Evolutionary conservation across 2,797 vertebrate genomes (phyloP), one percentile per base, ranked within the genome.

Genomic region (Nyctalus aviator): DNA sequence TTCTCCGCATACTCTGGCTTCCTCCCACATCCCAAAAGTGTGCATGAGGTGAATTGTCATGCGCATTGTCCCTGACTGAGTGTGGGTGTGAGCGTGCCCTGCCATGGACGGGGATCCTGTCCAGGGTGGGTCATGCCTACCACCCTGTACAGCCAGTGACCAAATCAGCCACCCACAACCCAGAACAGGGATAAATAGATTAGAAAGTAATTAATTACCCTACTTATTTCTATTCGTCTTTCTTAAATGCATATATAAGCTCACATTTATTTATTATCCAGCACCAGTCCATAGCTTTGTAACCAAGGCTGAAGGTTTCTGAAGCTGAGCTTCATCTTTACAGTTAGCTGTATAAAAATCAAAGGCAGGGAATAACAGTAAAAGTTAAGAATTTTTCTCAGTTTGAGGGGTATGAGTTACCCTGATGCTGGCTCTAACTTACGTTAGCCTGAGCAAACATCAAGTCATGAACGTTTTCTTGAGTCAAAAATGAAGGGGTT

Each of bases 351-450:
- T 46, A 57, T 41, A 76, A 82, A 85, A 95, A 53, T 0, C 57
- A 86, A 68, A 91, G 50, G 2, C 23, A 64, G 5, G 23, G 23
- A 66, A 20, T 41, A 89, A 91, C 30, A 32, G 64, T 57, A 1
- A 79, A 93, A 89, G 21, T 71, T 17, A 46, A 62, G 11, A 35
- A 37, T 37, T 82, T 76, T 78, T 86, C 72, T 89, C 27, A 64
- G 15, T 75, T 48, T 77, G 37, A 84, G 21, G 8, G 3, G 62
- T 44, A 8, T 89, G 20, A 77, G 55, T 69, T 77, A 82, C 6
- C 55, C 14, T 17, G 8, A 91, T 46, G 94, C 68, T 88, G 62
- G 30, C 59, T 83, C 23, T 92, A 84, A 94, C 37, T 84, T 87
- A 90, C 17, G 6, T 32, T 93, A 55, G 64, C 30, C 44, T 73